Percentiles rank a stretch among this genome's conserved stretches.
These are phyloP conservation scores for Danaus melanippus DNA, from an alignment of 1,140 invertebrate genomes.

Conservation along the genomic window DNA sequence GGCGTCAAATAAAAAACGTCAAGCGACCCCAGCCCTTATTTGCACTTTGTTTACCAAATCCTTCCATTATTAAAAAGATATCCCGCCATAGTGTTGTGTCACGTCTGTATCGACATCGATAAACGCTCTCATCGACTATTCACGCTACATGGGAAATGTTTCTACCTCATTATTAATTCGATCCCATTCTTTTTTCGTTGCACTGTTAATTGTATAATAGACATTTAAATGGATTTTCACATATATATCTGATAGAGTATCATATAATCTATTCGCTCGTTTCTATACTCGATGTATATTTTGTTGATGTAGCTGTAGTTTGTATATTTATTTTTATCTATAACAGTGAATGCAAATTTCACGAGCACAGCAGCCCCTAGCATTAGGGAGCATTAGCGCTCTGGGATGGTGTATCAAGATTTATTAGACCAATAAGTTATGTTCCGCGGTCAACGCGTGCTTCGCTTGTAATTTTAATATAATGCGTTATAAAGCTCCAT, in stretches of 20 bases:
- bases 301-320: too few species aligned
- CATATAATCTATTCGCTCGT: too few species aligned
- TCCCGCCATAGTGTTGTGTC: constrained; percentile 35
- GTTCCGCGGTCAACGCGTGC: constrained; percentile 18
- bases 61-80: constrained; percentile 66
- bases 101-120: constrained; percentile 29
- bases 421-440: constrained; percentile 53
- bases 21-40: constrained; percentile 21
- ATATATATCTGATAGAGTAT: too few species aligned
- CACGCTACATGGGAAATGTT: constrained; percentile 37
- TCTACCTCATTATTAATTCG: constrained; percentile 43
- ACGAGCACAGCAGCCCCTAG: constrained; percentile 4
- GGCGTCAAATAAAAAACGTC: constrained; percentile 34
- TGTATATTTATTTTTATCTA: not conserved
- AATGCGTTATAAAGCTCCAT: not conserved
- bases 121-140: constrained; percentile 31
- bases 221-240: not conserved
- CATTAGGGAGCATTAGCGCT: constrained; percentile 45
- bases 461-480: constrained; percentile 1
- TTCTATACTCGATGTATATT: too few species aligned
- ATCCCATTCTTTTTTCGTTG: constrained; percentile 19
- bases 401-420: constrained; percentile 44
- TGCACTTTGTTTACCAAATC: constrained; percentile 54
- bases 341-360: constrained; percentile 3
- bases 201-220: constrained; percentile 28